These are phyloP conservation scores for Cremastinae sp. DNA, from an alignment of 2,888 invertebrate genomes.

Conservation along the genomic window DNA sequence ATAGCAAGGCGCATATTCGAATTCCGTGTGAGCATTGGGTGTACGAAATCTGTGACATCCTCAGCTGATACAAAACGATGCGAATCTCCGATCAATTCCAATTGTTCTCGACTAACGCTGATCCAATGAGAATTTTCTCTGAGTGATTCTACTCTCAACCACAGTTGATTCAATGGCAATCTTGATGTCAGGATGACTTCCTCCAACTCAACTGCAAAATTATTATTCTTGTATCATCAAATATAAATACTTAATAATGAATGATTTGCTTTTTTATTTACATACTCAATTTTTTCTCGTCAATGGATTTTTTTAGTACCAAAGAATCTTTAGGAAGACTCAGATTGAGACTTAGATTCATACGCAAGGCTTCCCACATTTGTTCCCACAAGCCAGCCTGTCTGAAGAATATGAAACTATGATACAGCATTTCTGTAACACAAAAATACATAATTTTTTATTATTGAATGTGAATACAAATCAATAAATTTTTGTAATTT, in stretches of 20 bases:
- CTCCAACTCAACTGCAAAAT: constrained; percentile 81
- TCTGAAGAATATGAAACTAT: constrained; percentile 83
- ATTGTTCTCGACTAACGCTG: constrained; percentile 80
- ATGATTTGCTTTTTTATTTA: constrained; percentile 11
- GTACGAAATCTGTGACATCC: constrained; percentile 86
- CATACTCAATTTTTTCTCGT: constrained; percentile 80
- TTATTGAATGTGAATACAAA: background rate
- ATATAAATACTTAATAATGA: constrained; percentile 18
- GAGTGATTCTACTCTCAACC: constrained; percentile 88
- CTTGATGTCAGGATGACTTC: constrained; percentile 84
- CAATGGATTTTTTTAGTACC: constrained; percentile 72
- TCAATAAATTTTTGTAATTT: background rate
- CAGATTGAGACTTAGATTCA: constrained; percentile 86
- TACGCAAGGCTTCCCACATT: constrained; percentile 86
- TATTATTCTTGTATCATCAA: too few species aligned
- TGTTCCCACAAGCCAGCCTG: constrained; percentile 89
- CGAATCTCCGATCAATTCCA: constrained; percentile 83
- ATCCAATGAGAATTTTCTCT: constrained; percentile 88
- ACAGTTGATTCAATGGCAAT: constrained; percentile 87
- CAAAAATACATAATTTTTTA: background rate
- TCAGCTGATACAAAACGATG: constrained; percentile 85
- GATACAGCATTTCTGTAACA: constrained; percentile 79
- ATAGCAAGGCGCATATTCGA: constrained; percentile 84
- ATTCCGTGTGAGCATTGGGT: constrained; percentile 83
- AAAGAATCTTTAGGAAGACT: constrained; percentile 68